Evolutionary conservation across 2,797 vertebrate genomes (phyloP), one percentile per base, ranked within the genome.

Genomic region (Spea hammondii): DNA sequence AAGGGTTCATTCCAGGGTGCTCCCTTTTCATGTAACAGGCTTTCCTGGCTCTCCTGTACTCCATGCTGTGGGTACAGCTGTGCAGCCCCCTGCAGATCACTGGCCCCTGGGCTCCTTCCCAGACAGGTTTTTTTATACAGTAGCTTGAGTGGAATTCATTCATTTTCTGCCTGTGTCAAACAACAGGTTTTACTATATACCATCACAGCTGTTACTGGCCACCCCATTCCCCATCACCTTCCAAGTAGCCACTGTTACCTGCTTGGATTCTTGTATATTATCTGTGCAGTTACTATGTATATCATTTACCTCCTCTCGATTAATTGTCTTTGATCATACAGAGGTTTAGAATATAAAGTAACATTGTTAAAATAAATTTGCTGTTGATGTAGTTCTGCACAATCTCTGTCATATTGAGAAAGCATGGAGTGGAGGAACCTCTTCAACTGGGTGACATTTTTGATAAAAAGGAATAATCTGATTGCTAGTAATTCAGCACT

Each of bases 81-180:
- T 17, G 9, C 4, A 62, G 13, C 17, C 5, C 32, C 6, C 72
- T 70, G 78, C 66, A 75, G 10, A 75, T 4, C n/a, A 51, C 9
- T 50, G 8, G 7, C 55, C 54, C 13, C 78, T 70, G 51, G 68
- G 45, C 53, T 67, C 13, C 64, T 74, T 69, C 57, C 68, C 12
- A 8, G 72, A 17, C 59, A 11, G 32, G 17, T 32, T 32, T 32
- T 32, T 32, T 46, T 50, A 51, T 44, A 71, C 74, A 59, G 64
- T 48, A 69, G 60, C 48, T 17, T 17, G 50, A 48, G 74, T 80
- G 68, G 46, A 67, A 72, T 71, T 72, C 54, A 77, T 76, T 65
- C 66, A 69, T 80, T 71, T 62, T 77, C 48, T 67, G 73, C 79
- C 65, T 74, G 55, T 81, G 79, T 71, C 79, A 66, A 65, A 64